These are phyloP conservation scores for Orgyia antiqua DNA, from an alignment of 2,888 invertebrate genomes.

Conservation along the genomic window DNA sequence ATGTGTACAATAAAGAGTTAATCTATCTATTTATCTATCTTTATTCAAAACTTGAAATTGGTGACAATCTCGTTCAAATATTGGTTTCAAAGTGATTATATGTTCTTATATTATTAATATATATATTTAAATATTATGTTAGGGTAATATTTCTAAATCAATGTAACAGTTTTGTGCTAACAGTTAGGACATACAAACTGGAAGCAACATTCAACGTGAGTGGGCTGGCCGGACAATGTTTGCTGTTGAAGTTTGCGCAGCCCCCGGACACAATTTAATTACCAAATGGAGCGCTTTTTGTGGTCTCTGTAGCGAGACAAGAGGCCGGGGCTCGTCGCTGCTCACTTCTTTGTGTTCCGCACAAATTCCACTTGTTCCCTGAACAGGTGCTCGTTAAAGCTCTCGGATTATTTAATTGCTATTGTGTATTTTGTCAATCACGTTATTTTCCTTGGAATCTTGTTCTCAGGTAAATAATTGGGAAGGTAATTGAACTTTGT, in stretches of 20 bases:
- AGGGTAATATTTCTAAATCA: too few species aligned
- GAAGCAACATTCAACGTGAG: constrained; percentile 28
- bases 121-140: too few species aligned
- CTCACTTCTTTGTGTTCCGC: constrained; percentile 14
- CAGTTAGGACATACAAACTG: constrained; percentile 20
- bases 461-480: constrained; percentile 5
- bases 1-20: too few species aligned
- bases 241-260: constrained; percentile 49
- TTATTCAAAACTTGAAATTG: too few species aligned
- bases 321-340: constrained; percentile 15
- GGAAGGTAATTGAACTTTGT: constrained; percentile 6
- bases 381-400: constrained; percentile 14
- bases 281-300: constrained; percentile 69
- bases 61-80: too few species aligned
- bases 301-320: constrained; percentile 51
- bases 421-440: constrained; percentile 18
- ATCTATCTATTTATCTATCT: too few species aligned
- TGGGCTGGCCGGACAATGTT: constrained; percentile 33
- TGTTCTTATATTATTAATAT: too few species aligned
- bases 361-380: constrained; percentile 7
- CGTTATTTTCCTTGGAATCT: constrained; percentile 4
- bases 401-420: constrained; percentile 22
- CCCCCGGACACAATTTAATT: constrained; percentile 62
- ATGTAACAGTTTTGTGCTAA: constrained; percentile 8
- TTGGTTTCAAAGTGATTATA: too few species aligned